Conservation (phyloP, 2,113 vertebrate species). For the Oophaga pumilio region DNA sequence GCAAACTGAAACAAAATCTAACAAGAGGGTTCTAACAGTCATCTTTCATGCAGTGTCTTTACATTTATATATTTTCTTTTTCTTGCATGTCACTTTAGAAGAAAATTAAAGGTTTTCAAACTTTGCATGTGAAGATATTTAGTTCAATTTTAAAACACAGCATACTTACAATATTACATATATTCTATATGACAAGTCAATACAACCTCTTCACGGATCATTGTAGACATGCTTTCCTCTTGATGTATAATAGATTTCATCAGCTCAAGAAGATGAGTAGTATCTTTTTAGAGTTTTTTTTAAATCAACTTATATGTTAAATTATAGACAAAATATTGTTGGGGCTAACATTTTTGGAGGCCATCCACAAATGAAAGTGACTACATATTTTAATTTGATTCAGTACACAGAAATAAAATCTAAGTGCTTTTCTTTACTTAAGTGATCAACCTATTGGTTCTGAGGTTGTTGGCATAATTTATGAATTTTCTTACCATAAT, state of each 20-base stretch:
- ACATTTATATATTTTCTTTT: background rate
- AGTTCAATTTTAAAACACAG: constrained; percentile 4
- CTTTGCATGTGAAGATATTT: background rate
- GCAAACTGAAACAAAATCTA: too few species aligned
- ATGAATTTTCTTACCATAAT: background rate
- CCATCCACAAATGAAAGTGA: background rate
- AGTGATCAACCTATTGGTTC: background rate
- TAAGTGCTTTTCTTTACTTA: background rate
- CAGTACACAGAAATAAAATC: background rate
- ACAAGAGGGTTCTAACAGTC: too few species aligned
- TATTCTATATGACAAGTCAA: constrained; percentile 1
- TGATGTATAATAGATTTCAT: constrained; percentile 9
- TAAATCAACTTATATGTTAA: background rate
- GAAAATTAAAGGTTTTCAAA: background rate
- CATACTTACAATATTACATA: background rate
- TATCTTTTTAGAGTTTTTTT: background rate
- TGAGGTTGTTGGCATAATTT: background rate
- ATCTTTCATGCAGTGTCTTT: background rate
- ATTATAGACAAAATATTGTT: constrained; percentile 6
- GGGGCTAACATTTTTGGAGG: background rate
- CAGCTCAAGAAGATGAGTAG: constrained; percentile 13
- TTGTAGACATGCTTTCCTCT: background rate
- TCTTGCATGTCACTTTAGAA: background rate
- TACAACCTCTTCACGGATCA: constrained; percentile 2
- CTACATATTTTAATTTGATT: constrained; percentile 13